Evolutionary conservation across 2,888 invertebrate genomes (phyloP), one percentile per base, ranked within the genome.

Genomic region (Hydraecia micacea): DNA sequence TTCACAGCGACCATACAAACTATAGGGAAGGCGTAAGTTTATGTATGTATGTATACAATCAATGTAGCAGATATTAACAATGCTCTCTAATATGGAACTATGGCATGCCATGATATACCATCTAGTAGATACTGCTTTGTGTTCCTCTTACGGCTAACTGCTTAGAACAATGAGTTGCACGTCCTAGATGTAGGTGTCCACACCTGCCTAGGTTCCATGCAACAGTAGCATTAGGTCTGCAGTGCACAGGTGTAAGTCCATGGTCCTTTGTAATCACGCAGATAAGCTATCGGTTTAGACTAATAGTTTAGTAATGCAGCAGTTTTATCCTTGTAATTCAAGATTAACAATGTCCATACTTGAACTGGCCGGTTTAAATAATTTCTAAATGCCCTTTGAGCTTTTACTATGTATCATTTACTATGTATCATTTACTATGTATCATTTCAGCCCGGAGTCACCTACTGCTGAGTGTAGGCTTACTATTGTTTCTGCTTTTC

Each of bases 211-310:
- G 18, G 4, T 55, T 39, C 21, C 15, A 18, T 21, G 15, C 36
- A 18, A 21, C 52, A n/a, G 66, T 68, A 76, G 32, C 46, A 25
- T 52, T 21, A 52, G 21, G 21, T 15, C 5, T 32, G 21, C 18
- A 7, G 68, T 49, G 25, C 36, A 21, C 39, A 62, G 58, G 52
- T 62, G 39, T 15, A 63, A 68, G 49, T 81, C 46, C 32, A 42
- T n/a, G 49, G 46, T n/a, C 68, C 32, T 15, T 42, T 84, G 63
- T 84, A 52, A 73, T 84, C 84, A 52, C 63, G 1, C 4, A 52
- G 84, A 84, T 81, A 84, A 60, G 68, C 25, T 84, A 69, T 84
- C 63, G 36, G 8, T 49, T 36, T 11, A 55, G 7, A 78, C 49
- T 42, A 15, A 32, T 60, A 75, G 82, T 67, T 75, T 62, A 62